Evolutionary conservation across 2,113 vertebrate species (phyloP), one percentile per base, ranked within the genome.

Genomic region (Marcusenius ussheri): DNA sequence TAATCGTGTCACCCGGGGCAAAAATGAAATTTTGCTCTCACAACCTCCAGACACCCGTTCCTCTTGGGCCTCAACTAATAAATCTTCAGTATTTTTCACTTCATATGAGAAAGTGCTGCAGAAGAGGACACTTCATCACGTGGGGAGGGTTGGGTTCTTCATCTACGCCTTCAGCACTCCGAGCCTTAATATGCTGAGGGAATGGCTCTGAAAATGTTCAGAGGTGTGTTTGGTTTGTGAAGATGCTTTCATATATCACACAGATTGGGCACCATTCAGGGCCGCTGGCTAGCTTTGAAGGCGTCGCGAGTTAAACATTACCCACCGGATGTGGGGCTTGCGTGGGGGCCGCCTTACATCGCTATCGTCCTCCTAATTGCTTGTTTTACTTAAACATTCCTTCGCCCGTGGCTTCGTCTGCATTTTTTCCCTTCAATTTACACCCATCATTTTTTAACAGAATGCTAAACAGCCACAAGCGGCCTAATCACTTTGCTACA

Each of bases 221-320:
- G 91, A 92, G 94, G 95, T 94, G 94, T 96, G 96, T 96, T 97
- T 95, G 95, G 93, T 96, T 96, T 94, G 95, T 92, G 93, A 93
- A 95, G 95, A 96, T 95, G 93, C 94, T 95, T 95, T 94, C 95
- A 96, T 96, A 94, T 92, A 97, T 97, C 96, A 95, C 95, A 90
- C 93, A 93, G 93, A 95, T 93, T 93, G 92, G 91, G 91, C 92
- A 91, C 90, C 90, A 15, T 39, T 88, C 6, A 90, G 92, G 92
- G 94, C 90, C 92, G 92, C 91, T 90, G 92, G 90, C 92, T 93
- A 91, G 58, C 83, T 92, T 93, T 88, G 74, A 91, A 90, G 66
- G 92, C 91, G 91, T 90, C 89, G 56, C 84, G 89, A 49, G 77
- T 91, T 94, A 93, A 94, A 93, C 92, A 93, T 94, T 93, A 93